Evolutionary conservation across 2,888 invertebrate genomes (phyloP), one percentile per base, ranked within the genome.

Genomic region (Mechanitis messenoides): DNA sequence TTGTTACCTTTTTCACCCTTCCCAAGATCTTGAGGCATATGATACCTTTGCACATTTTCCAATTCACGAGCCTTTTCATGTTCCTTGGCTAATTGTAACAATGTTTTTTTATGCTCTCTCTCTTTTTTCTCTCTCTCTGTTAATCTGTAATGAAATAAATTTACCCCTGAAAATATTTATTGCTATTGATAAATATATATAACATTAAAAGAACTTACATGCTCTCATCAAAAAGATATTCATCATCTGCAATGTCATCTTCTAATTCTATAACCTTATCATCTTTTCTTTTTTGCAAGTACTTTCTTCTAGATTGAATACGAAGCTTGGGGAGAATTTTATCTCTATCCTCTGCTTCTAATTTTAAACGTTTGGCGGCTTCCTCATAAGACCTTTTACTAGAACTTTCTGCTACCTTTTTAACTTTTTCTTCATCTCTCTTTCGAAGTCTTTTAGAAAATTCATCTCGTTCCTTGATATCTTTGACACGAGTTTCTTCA

Each of bases 181-280:
- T 20, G 4, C 2, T 4, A 31, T 9, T 31, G 7, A 31, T 3
- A 50, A 28, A 50, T 31, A 50, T 3, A 9, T 50, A 50, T 31
- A 31, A 7, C 28, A 31, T 50, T 7, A 55, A 28, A 35, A 54
- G 28, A 66, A 91, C 94, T 92, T 92, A 97, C 95, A 94, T 92
- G 78, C 94, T 93, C 68, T 96, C 96, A 59, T 95, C 95, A 83
- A 98, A 99, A 0, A 98, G 91, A 79, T 96, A 97, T 83, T 98
- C 98, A 89, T 99, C 99, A 83, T 99, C 99, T 55, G 93, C 90
- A 63, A 99, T 96, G 77, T 98, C 98, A 5, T 95, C 96, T 85
- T 98, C 98, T 58, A 99, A 87, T 81, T 99, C 98, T 9, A 95
- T 93, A 45, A 99, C 93, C 89, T 99, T 99, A 78, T 99, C 99